A percentile compares a stretch with the other conserved stretches of the same genome.
These are phyloP conservation scores for Chrysomela aeneicollis DNA, from an alignment of 2,888 invertebrate species.

Conservation along the genomic window DNA sequence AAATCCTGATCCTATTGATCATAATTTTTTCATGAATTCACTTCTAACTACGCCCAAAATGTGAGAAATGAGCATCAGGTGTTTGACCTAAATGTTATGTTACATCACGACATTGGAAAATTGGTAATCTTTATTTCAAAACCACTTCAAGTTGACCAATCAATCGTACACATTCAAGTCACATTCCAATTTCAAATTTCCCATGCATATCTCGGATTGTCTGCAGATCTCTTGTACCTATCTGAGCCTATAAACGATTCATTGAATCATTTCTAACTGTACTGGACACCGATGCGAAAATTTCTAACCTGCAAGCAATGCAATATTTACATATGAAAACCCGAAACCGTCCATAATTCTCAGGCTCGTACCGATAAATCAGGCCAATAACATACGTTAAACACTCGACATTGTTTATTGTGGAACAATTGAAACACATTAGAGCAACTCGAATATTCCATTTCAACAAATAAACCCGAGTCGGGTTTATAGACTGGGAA, in stretches of 20 bases:
- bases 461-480: constrained; percentile 58
- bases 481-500: constrained; percentile 61
- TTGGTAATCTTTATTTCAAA: too few relatives aligned
- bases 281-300: not conserved
- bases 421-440: constrained; percentile 59
- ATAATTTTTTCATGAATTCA: too few relatives aligned
- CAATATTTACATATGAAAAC: constrained; percentile 27
- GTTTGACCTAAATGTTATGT: too few relatives aligned
- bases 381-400: constrained; percentile 35
- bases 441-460: constrained; percentile 56
- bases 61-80: too few relatives aligned
- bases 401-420: constrained; percentile 56
- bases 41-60: too few relatives aligned
- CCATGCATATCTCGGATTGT: not conserved
- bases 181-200: not conserved
- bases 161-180: too few relatives aligned
- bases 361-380: constrained; percentile 33
- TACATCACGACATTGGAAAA: too few relatives aligned
- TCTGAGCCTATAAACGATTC: not conserved
- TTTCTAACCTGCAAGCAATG: constrained; percentile 19
- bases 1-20: too few relatives aligned
- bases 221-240: not conserved
- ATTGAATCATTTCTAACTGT: not conserved
- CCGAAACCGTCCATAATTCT: constrained; percentile 30
- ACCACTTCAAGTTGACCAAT: too few relatives aligned